Evolutionary conservation across 2,797 vertebrate genomes (phyloP).

Genomic region (Girardinus metallicus): DNA sequence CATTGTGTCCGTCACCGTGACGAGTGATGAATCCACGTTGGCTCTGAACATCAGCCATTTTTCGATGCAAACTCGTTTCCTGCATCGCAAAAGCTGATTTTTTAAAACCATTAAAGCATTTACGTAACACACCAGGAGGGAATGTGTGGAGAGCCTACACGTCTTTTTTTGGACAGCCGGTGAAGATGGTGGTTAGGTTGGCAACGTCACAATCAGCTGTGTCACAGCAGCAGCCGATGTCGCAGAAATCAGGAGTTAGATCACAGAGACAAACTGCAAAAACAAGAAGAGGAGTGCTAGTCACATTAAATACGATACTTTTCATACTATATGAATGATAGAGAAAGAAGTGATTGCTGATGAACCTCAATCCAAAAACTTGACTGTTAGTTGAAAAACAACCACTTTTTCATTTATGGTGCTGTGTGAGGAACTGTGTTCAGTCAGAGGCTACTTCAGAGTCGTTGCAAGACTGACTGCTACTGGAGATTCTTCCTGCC

Average conservation of each 20-base stretch:
- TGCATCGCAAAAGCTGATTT: slow-evolving; percentile 35
- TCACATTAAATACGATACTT: not conserved
- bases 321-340: not conserved
- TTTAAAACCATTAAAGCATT: not conserved
- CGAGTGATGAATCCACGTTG: slow-evolving; percentile 74
- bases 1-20: slow-evolving; percentile 73
- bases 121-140: not conserved
- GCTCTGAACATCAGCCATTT: slow-evolving; percentile 81
- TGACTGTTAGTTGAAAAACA: too few relatives aligned
- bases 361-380: not conserved
- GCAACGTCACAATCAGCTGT: slow-evolving; percentile 70
- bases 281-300: slow-evolving; percentile 11
- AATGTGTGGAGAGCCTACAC: slow-evolving; percentile 51
- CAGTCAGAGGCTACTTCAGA: not conserved
- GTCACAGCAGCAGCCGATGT: slow-evolving; percentile 85
- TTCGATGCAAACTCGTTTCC: slow-evolving; percentile 78
- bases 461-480: not conserved
- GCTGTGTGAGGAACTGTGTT: not conserved
- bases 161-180: slow-evolving; percentile 58
- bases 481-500: not conserved
- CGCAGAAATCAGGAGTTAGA: slow-evolving; percentile 78
- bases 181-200: slow-evolving; percentile 77
- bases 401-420: not conserved
- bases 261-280: slow-evolving; percentile 78
- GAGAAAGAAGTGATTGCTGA: not conserved